Conservation (phyloP, 1,140 invertebrate genomes). For the Hylaeus anthracinus region DNA sequence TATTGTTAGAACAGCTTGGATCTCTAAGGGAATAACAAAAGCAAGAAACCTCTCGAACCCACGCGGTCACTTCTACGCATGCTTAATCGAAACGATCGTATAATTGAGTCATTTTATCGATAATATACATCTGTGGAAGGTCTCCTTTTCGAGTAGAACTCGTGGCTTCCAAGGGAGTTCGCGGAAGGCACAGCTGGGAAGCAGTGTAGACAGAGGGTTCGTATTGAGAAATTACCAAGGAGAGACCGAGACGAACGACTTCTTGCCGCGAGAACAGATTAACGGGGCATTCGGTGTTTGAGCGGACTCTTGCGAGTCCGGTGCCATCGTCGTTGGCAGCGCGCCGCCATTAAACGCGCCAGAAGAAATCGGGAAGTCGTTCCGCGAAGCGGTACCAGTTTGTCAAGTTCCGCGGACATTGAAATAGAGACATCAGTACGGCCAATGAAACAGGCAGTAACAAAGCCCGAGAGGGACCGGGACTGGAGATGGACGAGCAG, state of each 20-base stretch:
- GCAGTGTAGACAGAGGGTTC: too few relatives aligned
- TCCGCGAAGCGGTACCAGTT: conserved; percentile 23
- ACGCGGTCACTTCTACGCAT: too few relatives aligned
- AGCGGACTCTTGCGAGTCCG: not conserved
- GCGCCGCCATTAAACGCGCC: conserved; percentile 9
- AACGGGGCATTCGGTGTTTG: not conserved
- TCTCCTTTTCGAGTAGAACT: not conserved
- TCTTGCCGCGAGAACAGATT: not conserved
- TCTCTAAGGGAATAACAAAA: too few relatives aligned
- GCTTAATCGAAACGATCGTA: too few relatives aligned
- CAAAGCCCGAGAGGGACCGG: not conserved
- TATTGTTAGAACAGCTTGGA: too few relatives aligned
- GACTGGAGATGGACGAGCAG: not conserved
- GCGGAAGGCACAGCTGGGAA: too few relatives aligned
- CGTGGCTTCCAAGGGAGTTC: not conserved
- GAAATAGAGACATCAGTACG: conserved; percentile 32
- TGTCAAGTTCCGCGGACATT: conserved; percentile 22
- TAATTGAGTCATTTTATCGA: too few relatives aligned
- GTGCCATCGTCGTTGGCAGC: not conserved
- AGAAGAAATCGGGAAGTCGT: conserved; percentile 25
- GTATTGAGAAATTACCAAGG: not conserved
- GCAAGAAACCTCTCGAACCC: too few relatives aligned
- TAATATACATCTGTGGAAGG: too few relatives aligned
- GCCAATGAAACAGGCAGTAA: conserved; percentile 27
- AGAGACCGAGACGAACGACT: not conserved